phyloP scores from a whole-genome alignment of 2,888 invertebrate genomes.

The Geophilus truncorum region DNA sequence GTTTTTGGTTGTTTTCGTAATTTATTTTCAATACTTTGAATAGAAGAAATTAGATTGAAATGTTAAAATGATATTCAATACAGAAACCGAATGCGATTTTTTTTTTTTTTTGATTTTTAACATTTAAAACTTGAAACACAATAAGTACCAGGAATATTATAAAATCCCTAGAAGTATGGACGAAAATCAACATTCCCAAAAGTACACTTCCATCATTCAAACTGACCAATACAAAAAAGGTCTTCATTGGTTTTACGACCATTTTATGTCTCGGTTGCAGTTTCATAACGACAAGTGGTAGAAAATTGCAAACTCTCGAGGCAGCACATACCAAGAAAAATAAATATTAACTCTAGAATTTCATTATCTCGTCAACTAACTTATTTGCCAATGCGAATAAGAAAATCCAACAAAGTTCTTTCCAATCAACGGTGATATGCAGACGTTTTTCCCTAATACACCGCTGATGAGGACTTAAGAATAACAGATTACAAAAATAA shows the following conservation, averaged over 20 bases:
- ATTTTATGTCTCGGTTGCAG: constrained; percentile 4
- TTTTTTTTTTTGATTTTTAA: not conserved
- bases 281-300: constrained; percentile 14
- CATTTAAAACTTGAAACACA: not conserved
- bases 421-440: constrained; percentile 14
- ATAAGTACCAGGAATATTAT: not conserved
- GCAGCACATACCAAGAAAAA: constrained; percentile 12
- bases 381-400: constrained; percentile 14
- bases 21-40: not conserved
- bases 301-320: constrained; percentile 25
- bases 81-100: not conserved
- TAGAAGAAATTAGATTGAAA: not conserved
- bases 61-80: not conserved
- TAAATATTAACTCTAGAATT: constrained; percentile 25
- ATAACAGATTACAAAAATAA: constrained; percentile 27
- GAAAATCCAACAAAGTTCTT: constrained; percentile 25
- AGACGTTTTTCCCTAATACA: not conserved
- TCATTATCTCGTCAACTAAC: not conserved
- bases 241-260: not conserved
- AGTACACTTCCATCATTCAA: constrained; percentile 15
- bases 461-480: constrained; percentile 7
- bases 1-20: not conserved
- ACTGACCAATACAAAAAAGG: not conserved
- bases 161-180: not conserved
- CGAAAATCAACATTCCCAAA: constrained; percentile 25